These are phyloP conservation scores for Decapterus maruadsi DNA, from an alignment of 2,797 vertebrate genomes.

Conservation along the genomic window DNA sequence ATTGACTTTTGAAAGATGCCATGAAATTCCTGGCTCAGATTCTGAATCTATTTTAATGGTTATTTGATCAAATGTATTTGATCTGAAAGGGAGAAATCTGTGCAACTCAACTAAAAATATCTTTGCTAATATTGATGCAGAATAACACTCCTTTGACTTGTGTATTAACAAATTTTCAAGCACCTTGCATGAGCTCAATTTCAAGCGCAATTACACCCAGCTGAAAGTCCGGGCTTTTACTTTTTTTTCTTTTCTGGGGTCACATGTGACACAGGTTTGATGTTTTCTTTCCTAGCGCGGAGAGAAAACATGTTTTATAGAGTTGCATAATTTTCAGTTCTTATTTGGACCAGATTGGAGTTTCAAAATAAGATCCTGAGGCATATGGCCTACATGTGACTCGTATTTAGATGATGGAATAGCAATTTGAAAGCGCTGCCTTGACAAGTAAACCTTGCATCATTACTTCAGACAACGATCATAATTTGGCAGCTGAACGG, in stretches of 20 bases:
- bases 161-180: not conserved
- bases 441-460: slow-evolving; percentile 21
- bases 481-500: slow-evolving; percentile 4
- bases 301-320: not conserved
- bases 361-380: not conserved
- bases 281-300: not conserved
- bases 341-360: not conserved
- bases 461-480: slow-evolving; percentile 10
- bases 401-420: slow-evolving; percentile 9
- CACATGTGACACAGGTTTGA: not conserved
- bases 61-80: slow-evolving; percentile 11
- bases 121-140: not conserved
- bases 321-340: not conserved
- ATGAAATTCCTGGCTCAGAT: no score
- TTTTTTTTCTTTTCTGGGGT: not conserved
- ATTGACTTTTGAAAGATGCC: no score
- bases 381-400: not conserved
- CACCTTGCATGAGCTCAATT: not conserved
- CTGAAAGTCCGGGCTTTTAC: not conserved
- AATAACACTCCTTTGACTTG: not conserved
- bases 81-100: not conserved
- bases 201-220: not conserved
- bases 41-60: not conserved
- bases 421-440: slow-evolving; percentile 12
- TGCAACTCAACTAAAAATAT: not conserved